Evolutionary conservation across 1,140 invertebrate genomes (phyloP).

Genomic region (Melipona quadrifasciata): DNA sequence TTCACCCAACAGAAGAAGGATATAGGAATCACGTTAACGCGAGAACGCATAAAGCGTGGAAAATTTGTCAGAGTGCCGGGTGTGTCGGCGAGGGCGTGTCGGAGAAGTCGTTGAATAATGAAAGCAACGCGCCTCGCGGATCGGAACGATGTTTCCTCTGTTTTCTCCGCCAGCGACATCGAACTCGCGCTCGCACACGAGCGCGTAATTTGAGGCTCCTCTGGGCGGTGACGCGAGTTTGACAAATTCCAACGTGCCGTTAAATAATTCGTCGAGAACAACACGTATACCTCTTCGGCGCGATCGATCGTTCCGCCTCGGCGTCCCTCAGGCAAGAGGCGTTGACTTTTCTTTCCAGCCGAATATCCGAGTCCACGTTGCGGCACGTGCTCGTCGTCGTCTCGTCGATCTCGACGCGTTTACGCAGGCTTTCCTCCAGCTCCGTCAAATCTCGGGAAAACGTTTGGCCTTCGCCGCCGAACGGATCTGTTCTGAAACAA

Average conservation of each 20-base stretch:
- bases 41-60: constrained; percentile 50
- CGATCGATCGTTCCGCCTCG: not conserved
- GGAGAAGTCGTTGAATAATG: constrained; percentile 62
- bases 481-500: constrained; percentile 30
- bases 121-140: constrained; percentile 42
- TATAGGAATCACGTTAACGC: not conserved
- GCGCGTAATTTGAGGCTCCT: not conserved
- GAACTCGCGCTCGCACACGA: constrained; percentile 48
- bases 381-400: not conserved
- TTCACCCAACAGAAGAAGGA: not conserved
- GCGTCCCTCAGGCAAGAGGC: not conserved
- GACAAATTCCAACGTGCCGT: not conserved
- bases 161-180: constrained; percentile 8
- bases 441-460: constrained; percentile 3
- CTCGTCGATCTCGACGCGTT: too few species aligned
- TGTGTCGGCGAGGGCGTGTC: constrained; percentile 12
- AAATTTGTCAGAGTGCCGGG: constrained; percentile 33
- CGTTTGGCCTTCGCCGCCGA: constrained; percentile 22
- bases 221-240: not conserved
- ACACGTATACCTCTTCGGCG: not conserved
- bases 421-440: not conserved
- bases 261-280: constrained; percentile 17
- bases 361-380: not conserved
- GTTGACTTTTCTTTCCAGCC: constrained; percentile 23
- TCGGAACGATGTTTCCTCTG: constrained; percentile 34